Percentiles rank a stretch among this genome's conserved stretches.
Conservation (phyloP, 2,113 vertebrate genomes). For the Mastomys natalensis region DNA sequence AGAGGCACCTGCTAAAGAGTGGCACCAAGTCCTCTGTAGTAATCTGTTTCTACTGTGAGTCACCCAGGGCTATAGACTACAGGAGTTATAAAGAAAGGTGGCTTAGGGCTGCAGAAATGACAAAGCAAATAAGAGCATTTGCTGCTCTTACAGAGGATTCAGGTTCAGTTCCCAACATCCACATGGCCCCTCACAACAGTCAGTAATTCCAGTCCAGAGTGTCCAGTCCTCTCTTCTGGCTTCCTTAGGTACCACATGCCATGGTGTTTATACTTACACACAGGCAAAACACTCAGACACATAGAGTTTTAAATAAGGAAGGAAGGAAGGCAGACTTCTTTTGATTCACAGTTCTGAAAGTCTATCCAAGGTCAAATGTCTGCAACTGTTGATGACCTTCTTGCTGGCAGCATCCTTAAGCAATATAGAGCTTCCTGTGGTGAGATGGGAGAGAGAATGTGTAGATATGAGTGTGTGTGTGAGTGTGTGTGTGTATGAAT, state of each 20-base stretch:
- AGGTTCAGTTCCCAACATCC: not conserved
- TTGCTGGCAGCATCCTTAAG: not conserved
- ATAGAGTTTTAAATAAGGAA: not conserved
- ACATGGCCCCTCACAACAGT: not conserved
- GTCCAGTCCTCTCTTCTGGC: not conserved
- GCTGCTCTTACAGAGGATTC: not conserved
- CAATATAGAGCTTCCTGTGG: not conserved
- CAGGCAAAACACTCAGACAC: not conserved
- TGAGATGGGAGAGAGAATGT: not conserved
- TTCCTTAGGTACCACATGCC: not conserved
- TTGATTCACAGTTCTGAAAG: not conserved
- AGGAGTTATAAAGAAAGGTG: not conserved
- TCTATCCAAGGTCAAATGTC: not conserved
- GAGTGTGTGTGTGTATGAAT: too few relatives aligned
- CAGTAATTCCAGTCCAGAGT: not conserved
- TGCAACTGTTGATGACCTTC: not conserved
- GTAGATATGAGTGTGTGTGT: too few relatives aligned
- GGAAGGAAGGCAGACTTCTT: not conserved
- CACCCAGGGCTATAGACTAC: not conserved
- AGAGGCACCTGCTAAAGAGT: not conserved
- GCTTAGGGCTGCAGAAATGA: not conserved
- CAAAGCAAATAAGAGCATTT: too few relatives aligned
- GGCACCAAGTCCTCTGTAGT: not conserved
- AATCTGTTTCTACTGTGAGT: not conserved
- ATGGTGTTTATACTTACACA: not conserved